phyloP scores from a whole-genome alignment of 2,888 invertebrate species.

The Arge pagana region DNA sequence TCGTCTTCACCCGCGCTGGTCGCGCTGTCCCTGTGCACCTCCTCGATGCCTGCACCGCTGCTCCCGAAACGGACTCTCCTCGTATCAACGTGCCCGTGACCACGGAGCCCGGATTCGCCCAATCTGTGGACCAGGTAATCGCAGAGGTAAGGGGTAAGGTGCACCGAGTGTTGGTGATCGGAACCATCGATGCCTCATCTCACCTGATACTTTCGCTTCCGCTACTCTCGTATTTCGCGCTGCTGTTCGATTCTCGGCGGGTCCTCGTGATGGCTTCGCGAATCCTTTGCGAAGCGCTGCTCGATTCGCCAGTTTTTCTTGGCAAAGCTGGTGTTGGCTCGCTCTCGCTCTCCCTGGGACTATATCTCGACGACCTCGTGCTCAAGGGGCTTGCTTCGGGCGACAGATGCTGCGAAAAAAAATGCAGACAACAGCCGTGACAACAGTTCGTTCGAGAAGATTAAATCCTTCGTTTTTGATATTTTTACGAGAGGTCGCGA shows the following conservation, averaged over 20 bases:
- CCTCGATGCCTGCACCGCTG: conserved; percentile 47
- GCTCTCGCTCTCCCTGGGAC: conserved; percentile 56
- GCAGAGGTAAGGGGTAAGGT: too few species aligned
- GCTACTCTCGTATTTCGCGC: conserved; percentile 54
- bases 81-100: conserved; percentile 49
- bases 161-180: too few species aligned
- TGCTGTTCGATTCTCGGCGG: conserved; percentile 54
- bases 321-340: conserved; percentile 55
- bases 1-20: conserved; percentile 56
- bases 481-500: too few species aligned
- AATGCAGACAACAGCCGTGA: too few species aligned
- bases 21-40: conserved; percentile 54
- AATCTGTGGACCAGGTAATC: conserved; percentile 40
- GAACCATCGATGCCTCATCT: too few species aligned
- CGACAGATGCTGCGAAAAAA: conserved; percentile 47
- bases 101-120: conserved; percentile 50
- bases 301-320: conserved; percentile 51
- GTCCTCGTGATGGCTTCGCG: conserved; percentile 54
- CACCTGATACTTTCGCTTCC: conserved; percentile 56
- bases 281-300: conserved; percentile 52
- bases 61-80: conserved; percentile 47
- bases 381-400: conserved; percentile 56
- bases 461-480: too few species aligned
- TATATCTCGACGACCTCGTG: conserved; percentile 54
- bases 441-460: too few species aligned